Evolutionary conservation across 2,797 vertebrate genomes (phyloP).

Genomic region (Alosa sapidissima): DNA sequence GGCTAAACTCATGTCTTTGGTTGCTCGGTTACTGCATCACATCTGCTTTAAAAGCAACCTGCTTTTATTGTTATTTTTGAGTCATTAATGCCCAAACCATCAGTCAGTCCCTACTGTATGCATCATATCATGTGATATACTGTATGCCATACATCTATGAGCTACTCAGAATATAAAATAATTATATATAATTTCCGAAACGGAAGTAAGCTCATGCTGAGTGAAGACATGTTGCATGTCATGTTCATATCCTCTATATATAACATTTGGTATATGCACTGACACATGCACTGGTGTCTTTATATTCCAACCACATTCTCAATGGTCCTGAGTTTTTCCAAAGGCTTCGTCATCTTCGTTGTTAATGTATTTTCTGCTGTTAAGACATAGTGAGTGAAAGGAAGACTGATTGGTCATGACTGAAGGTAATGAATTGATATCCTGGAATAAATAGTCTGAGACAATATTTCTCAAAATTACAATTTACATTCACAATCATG

Average conservation of each 20-base stretch:
- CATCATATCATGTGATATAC: background rate
- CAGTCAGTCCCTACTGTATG: background rate
- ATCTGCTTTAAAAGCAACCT: background rate
- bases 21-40: conserved; percentile 1
- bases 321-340: background rate
- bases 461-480: background rate
- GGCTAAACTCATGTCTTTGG: background rate
- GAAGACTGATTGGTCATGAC: background rate
- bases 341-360: background rate
- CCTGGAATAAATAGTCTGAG: background rate
- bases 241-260: no score
- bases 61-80: background rate
- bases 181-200: no score
- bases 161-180: background rate
- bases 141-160: background rate
- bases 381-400: background rate
- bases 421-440: background rate
- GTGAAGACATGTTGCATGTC: no score
- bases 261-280: no score
- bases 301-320: background rate
- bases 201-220: no score
- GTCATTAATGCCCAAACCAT: background rate
- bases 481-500: background rate
- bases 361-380: background rate
- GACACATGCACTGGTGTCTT: background rate